Base-by-base conservation (phyloP, 2,113 vertebrate species). In the Cephalopterus ornatus region DNA sequence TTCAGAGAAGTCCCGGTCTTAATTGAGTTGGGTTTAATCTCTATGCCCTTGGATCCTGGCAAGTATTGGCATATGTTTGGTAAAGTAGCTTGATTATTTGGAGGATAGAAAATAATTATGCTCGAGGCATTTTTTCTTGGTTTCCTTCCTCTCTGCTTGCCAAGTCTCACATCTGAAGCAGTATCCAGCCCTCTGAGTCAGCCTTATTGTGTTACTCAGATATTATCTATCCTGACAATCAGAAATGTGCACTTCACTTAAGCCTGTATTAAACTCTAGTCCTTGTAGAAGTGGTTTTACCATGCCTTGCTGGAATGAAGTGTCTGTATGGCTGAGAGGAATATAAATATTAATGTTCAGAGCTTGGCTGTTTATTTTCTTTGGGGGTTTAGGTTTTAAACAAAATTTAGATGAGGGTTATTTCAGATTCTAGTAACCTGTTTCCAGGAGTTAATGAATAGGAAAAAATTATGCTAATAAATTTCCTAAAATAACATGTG, bases 131-230 rank as follows among this genome's bases (percentile, higher is more conserved):
- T 93, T 58, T 74, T 88, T 20, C 37, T 74, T 56, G 28, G 19
- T 77, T 94, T 97, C 73, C 93, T 95, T 94, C 78, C 67, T 79
- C 42, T 59, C 12, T 66, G 18, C 41, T 90, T 90, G 75, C 79
- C 67, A 90, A 50, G 27, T 67, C 67, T 80, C 46, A n/a, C 0
- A 0, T 72, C 79, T 52, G 72, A 65, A 83, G 67, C 1, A 0
- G 27, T 59, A 75, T 79, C 70, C 62, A 92, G 44, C 66, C 66
- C 62, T 76, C 46, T 89, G 85, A 90, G 66, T 93, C 74, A 85
- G 56, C n/a, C 37, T 85, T 88, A 67, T 9, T 93, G 62, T 84
- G 70, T 90, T 92, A 82, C 49, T 90, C 74, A 67, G 56, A 8
- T 90, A n/a, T 85, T 92, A 59, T 79, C 83, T 85, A 3, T 73